These are phyloP conservation scores for Oreochromis tanganicae DNA, from an alignment of 2,113 vertebrate genomes.

Conservation along the genomic window DNA sequence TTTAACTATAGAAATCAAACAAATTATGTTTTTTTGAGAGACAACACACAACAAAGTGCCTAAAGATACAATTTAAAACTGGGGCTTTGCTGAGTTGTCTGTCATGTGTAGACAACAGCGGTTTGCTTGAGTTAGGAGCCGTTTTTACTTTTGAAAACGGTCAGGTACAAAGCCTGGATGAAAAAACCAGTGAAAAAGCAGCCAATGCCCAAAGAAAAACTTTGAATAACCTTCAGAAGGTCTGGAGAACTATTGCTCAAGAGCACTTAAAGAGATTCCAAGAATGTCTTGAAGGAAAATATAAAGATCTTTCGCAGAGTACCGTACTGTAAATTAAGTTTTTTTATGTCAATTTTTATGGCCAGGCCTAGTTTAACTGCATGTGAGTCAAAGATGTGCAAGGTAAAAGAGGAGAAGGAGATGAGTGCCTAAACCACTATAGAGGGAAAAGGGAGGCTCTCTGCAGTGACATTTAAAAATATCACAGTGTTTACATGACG, in stretches of 20 bases:
- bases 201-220: not conserved
- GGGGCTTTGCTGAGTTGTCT: not conserved
- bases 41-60: not conserved
- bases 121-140: not conserved
- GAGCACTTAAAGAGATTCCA: not conserved
- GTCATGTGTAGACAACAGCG: not conserved
- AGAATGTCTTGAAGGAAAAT: not conserved
- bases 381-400: not conserved
- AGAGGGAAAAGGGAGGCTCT: conserved; percentile 4
- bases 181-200: not conserved
- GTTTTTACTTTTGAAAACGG: not conserved
- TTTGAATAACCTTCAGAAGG: not conserved
- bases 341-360: not conserved
- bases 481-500: conserved; percentile 52
- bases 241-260: not conserved
- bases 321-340: not conserved
- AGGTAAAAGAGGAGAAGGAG: conserved; percentile 1
- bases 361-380: not conserved
- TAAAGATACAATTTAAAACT: not conserved
- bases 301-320: not conserved
- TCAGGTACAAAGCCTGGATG: not conserved
- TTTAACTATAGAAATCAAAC: not conserved
- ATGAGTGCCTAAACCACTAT: not conserved
- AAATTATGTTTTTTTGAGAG: not conserved
- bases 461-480: conserved; percentile 36